These are phyloP conservation scores for Crossaster papposus DNA, from an alignment of 53 echinoderm and acorn worm species.

Conservation along the genomic window DNA sequence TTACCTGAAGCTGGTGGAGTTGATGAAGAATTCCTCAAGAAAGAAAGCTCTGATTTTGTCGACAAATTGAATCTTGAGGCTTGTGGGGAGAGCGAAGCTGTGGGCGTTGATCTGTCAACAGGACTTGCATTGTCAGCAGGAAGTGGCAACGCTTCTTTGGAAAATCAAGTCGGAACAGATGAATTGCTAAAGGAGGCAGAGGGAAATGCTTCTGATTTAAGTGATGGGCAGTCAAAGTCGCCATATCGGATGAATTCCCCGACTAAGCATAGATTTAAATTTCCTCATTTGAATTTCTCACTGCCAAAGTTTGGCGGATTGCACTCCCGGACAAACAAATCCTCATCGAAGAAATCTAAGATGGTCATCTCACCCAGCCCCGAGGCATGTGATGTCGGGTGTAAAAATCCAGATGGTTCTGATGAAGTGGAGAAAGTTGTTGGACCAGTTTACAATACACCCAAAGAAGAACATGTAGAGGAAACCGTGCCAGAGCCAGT, in stretches of 20 bases:
- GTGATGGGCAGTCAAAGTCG: neutral
- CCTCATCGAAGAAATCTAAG: conserved; percentile 30
- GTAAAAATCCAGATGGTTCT: neutral
- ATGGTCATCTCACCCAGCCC: neutral
- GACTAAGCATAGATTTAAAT: conserved; percentile 70
- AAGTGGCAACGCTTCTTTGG: conserved; percentile 31
- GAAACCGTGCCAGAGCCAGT: conserved; percentile 18
- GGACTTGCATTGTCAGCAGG: conserved; percentile 49
- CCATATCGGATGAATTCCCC: conserved; percentile 31
- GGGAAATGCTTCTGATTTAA: neutral
- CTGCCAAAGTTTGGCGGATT: conserved; percentile 70
- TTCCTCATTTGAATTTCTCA: conserved; percentile 65
- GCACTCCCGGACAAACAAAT: conserved; percentile 43
- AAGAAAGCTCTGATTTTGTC: neutral
- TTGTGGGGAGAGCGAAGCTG: neutral
- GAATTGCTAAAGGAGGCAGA: neutral
- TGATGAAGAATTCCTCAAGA: neutral
- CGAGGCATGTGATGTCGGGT: neutral
- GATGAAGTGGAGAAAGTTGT: neutral
- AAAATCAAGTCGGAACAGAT: conserved; percentile 29
- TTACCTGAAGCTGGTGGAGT: conserved; percentile 10
- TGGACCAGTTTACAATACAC: neutral
- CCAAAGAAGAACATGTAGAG: neutral
- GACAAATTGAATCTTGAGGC: neutral
- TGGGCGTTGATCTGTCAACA: conserved; percentile 24